phyloP scores from a whole-genome alignment of 1,140 invertebrate species.

The Lasaia peninsularis region DNA sequence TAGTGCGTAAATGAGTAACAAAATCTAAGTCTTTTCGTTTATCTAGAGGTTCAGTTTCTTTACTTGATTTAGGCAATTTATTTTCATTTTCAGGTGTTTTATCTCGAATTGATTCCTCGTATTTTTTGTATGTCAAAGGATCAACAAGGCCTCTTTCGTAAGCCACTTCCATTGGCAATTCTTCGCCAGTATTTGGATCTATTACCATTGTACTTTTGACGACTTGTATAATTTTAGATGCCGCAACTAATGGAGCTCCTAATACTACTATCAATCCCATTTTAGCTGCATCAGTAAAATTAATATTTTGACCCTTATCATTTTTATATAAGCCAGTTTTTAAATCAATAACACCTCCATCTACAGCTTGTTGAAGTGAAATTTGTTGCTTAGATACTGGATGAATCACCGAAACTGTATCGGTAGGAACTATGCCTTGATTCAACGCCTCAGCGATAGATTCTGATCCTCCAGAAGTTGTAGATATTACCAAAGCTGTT shows the following conservation, averaged over 20 bases:
- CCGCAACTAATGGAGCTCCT: constrained; percentile 84
- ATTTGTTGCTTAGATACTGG: constrained; percentile 84
- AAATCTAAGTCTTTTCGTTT: neutral
- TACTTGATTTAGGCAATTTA: constrained; percentile 43
- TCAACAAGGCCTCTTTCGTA: constrained; percentile 88
- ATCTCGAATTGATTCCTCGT: constrained; percentile 65
- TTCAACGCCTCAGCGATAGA: constrained; percentile 84
- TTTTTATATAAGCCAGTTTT: constrained; percentile 85
- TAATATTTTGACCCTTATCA: constrained; percentile 80
- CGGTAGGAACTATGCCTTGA: constrained; percentile 81
- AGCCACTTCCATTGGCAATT: constrained; percentile 87
- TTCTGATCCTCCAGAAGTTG: constrained; percentile 82
- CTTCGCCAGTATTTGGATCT: constrained; percentile 87
- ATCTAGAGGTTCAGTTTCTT: constrained; percentile 10
- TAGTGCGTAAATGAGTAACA: neutral
- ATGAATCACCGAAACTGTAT: constrained; percentile 87
- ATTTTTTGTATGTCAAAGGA: constrained; percentile 78
- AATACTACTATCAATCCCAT: constrained; percentile 84
- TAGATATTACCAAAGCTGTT: constrained; percentile 84
- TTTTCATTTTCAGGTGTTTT: constrained; percentile 75
- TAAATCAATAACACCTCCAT: constrained; percentile 85
- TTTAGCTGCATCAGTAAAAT: constrained; percentile 86
- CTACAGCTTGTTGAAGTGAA: constrained; percentile 86
- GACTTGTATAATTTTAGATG: constrained; percentile 78
- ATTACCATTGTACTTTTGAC: constrained; percentile 80